Evolutionary conservation across 2,888 invertebrate genomes (phyloP).

Genomic region (Isoperla grammatica): DNA sequence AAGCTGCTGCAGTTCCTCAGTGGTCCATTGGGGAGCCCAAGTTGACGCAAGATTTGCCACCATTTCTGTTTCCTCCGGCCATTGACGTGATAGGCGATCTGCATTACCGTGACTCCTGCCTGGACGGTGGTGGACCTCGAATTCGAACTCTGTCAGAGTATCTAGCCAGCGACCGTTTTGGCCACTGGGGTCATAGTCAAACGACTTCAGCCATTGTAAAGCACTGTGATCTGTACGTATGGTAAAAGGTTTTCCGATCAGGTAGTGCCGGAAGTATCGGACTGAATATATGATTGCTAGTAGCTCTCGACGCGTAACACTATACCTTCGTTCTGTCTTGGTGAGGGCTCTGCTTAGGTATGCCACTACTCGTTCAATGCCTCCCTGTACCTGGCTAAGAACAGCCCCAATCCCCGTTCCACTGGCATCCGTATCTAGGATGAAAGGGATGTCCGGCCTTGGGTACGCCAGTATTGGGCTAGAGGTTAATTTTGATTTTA

Average conservation of each 20-base stretch:
- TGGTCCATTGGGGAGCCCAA: no score
- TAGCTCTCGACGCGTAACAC: conserved; percentile 21
- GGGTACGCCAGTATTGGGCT: not conserved
- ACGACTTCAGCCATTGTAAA: conserved; percentile 21
- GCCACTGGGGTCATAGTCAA: not conserved
- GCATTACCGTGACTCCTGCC: not conserved
- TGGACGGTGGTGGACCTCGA: not conserved
- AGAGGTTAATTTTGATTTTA: not conserved
- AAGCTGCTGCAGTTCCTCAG: no score
- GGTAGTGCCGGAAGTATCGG: conserved; percentile 21
- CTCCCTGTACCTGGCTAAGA: conserved; percentile 10
- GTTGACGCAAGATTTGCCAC: no score
- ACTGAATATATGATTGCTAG: conserved; percentile 19
- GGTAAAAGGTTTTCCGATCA: conserved; percentile 26
- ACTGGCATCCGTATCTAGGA: conserved; percentile 22
- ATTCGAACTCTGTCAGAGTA: not conserved
- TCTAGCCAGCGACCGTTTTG: not conserved
- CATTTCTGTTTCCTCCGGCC: not conserved
- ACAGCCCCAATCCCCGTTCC: conserved; percentile 25
- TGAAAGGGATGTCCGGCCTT: not conserved
- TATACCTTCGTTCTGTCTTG: conserved; percentile 10
- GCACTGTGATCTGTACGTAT: conserved; percentile 21
- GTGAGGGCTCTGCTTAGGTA: conserved; percentile 18
- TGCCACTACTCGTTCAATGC: conserved; percentile 18
- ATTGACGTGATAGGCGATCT: not conserved